These are phyloP conservation scores for Magallana nippona DNA, from an alignment of 2,888 invertebrate species.

Conservation along the genomic window DNA sequence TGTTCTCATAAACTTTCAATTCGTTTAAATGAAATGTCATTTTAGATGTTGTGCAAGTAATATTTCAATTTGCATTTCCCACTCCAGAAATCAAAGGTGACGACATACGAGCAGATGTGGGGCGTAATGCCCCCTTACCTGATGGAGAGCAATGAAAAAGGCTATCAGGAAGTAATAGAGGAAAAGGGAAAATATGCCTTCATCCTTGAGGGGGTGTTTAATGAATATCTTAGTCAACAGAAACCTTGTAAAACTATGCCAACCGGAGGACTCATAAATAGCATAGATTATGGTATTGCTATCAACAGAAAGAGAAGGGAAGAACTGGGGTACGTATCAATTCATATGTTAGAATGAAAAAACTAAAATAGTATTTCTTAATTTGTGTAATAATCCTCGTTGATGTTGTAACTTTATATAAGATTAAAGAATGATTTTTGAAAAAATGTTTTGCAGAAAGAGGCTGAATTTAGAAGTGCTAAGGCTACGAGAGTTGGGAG, in stretches of 20 bases:
- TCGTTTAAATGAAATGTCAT: no score
- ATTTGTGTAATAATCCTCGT: no score
- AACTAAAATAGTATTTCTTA: no score
- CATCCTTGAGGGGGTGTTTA: constrained; percentile 83
- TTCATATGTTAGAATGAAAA: no score
- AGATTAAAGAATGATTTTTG: constrained; percentile 36
- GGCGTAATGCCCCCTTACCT: constrained; percentile 88
- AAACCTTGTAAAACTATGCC: constrained; percentile 84
- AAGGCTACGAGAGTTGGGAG: constrained; percentile 93
- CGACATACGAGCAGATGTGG: constrained; percentile 89
- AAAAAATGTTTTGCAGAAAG: constrained; percentile 87
- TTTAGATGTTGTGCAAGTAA: no score
- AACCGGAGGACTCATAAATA: constrained; percentile 90
- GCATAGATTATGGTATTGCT: constrained; percentile 95
- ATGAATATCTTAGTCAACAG: constrained; percentile 91
- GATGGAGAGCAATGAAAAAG: constrained; percentile 89
- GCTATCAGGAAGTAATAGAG: constrained; percentile 88
- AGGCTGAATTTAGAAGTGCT: constrained; percentile 95
- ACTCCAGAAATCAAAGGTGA: constrained; percentile 26
- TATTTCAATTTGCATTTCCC: neutral
- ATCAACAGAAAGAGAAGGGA: constrained; percentile 84
- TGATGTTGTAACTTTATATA: no score
- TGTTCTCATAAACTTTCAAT: no score
- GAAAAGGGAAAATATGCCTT: constrained; percentile 82
- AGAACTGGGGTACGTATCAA: neutral